These are phyloP conservation scores for Hypanus sabinus DNA, from an alignment of 2,113 vertebrate genomes.

Conservation along the genomic window DNA sequence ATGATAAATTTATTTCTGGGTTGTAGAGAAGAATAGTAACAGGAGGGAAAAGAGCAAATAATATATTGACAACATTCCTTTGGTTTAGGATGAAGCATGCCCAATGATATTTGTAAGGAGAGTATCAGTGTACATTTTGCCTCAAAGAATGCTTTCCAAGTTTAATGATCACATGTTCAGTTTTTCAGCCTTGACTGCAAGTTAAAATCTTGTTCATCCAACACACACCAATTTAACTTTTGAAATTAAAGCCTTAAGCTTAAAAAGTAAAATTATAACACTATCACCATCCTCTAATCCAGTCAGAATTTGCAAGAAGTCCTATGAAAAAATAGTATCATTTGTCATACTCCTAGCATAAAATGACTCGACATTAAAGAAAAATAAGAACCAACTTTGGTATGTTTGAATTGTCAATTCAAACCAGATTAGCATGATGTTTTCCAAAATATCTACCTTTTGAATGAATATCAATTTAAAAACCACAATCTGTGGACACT, in stretches of 20 bases:
- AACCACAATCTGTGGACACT: background rate
- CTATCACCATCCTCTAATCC: background rate
- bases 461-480: background rate
- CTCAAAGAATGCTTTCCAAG: background rate
- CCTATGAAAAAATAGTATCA: background rate
- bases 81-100: background rate
- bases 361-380: background rate
- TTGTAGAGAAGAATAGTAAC: background rate
- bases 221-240: background rate
- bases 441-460: background rate
- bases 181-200: background rate
- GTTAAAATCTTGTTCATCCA: background rate
- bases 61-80: background rate
- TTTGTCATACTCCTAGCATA: background rate
- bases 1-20: background rate
- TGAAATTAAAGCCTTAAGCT: background rate
- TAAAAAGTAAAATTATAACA: background rate
- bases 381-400: background rate
- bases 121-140: background rate
- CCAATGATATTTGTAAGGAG: background rate
- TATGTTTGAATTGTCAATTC: background rate
- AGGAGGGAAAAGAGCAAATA: background rate
- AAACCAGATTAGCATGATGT: background rate
- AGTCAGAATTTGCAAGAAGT: background rate
- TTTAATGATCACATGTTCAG: background rate